These are phyloP conservation scores for Monopis laevigella DNA, from an alignment of 2,888 invertebrate species.

Conservation along the genomic window DNA sequence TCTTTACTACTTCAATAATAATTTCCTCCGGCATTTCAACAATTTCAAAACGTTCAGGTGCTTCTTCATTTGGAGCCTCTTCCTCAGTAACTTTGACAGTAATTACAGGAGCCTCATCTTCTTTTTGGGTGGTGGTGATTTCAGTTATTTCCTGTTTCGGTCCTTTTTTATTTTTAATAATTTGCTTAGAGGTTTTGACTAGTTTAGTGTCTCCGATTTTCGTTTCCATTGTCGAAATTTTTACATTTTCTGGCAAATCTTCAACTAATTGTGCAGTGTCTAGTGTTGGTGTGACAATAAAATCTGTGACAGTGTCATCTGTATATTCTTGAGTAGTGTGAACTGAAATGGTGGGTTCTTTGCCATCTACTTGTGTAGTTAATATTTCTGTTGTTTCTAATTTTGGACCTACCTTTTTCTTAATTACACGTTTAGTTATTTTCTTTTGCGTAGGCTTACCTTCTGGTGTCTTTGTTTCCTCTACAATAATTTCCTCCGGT, in stretches of 20 bases:
- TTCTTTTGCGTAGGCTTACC: constrained; percentile 3
- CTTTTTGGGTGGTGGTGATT: constrained; percentile 33
- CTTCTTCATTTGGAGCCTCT: constrained; percentile 22
- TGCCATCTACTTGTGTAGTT: constrained; percentile 45
- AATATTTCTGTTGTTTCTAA: constrained; percentile 50
- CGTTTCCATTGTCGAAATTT: constrained; percentile 22
- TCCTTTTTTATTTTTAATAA: constrained; percentile 33
- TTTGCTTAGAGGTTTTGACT: constrained; percentile 23
- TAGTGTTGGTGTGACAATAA: constrained; percentile 22
- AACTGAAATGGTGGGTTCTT: constrained; percentile 26
- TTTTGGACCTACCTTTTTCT: constrained; percentile 29
- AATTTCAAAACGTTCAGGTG: not conserved
- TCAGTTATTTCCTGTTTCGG: constrained; percentile 33
- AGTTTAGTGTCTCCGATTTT: constrained; percentile 22
- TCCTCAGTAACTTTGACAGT: constrained; percentile 27
- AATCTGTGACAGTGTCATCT: constrained; percentile 29
- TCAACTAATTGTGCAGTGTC: constrained; percentile 20
- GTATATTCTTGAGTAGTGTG: constrained; percentile 30
- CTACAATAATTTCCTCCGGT: constrained; percentile 15
- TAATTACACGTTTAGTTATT: constrained; percentile 23
- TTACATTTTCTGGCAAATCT: constrained; percentile 20
- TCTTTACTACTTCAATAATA: constrained; percentile 11
- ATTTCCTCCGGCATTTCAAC: constrained; percentile 34
- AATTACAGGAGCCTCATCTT: constrained; percentile 21
- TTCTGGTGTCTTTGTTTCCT: constrained; percentile 1